phyloP scores from a whole-genome alignment of 2,888 invertebrate species.

The Coelinius sp. region DNA sequence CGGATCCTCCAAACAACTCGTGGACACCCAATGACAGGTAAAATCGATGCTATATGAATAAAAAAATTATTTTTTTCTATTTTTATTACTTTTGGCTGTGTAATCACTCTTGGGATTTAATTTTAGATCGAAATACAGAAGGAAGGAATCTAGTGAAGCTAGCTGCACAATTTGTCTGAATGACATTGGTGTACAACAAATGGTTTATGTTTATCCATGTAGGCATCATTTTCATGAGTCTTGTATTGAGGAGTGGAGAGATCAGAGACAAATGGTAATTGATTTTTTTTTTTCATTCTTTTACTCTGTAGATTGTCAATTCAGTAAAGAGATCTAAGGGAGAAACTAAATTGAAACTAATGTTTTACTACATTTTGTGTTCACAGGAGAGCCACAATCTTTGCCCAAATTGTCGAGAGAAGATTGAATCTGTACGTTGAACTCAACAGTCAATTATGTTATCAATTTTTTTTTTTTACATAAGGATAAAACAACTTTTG shows the following conservation, averaged over 20 bases:
- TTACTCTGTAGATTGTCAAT: neutral
- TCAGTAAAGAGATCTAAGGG: too few relatives aligned
- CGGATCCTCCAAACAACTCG: slow-evolving; percentile 21
- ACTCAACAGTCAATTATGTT: neutral
- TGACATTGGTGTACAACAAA: slow-evolving; percentile 36
- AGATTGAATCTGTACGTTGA: slow-evolving; percentile 34
- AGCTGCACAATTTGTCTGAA: slow-evolving; percentile 50
- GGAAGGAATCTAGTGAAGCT: slow-evolving; percentile 39
- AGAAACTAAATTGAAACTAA: neutral
- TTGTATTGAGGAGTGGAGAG: slow-evolving; percentile 51
- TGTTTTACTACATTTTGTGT: slow-evolving; percentile 2
- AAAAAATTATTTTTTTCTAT: too few relatives aligned
- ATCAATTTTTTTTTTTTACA: neutral
- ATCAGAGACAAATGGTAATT: slow-evolving; percentile 46
- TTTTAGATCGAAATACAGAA: slow-evolving; percentile 44
- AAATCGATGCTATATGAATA: neutral
- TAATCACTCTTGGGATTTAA: slow-evolving; percentile 11
- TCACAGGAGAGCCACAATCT: slow-evolving; percentile 45
- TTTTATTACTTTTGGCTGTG: neutral
- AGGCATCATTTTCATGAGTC: slow-evolving; percentile 49
- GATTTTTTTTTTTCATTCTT: neutral
- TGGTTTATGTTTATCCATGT: slow-evolving; percentile 44
- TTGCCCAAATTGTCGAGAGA: slow-evolving; percentile 50
- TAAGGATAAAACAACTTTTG: neutral
- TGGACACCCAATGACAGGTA: slow-evolving; percentile 27